Conservation (phyloP, 2,113 vertebrate genomes). For the Elgaria multicarinata region DNA sequence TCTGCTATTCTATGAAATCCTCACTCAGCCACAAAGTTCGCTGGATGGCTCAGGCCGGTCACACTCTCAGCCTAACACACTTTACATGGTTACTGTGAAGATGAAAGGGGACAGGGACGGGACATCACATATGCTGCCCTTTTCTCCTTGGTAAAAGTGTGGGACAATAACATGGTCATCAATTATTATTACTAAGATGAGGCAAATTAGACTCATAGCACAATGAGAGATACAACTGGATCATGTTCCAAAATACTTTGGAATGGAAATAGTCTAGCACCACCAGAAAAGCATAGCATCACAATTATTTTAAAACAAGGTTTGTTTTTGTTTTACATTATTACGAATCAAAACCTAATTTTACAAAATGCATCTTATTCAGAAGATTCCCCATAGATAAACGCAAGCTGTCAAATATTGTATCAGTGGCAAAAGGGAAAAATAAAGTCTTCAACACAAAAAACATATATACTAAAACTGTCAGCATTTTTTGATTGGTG, state of each 20-base stretch:
- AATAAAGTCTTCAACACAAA: constrained; percentile 50
- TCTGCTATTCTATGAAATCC: no score
- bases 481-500: constrained; percentile 53
- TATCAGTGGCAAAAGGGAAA: constrained; percentile 26
- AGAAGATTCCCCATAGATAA: constrained; percentile 48
- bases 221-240: constrained; percentile 47
- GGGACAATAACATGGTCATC: background rate
- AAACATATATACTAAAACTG: constrained; percentile 55
- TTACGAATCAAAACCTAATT: constrained; percentile 26
- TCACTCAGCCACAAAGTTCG: background rate
- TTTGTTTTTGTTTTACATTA: constrained; percentile 6
- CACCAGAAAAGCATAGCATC: constrained; percentile 37
- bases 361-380: constrained; percentile 47
- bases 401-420: constrained; percentile 53
- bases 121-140: no score
- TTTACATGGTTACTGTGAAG: background rate
- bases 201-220: constrained; percentile 52
- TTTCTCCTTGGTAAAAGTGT: background rate
- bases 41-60: background rate
- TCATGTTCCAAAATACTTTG: background rate
- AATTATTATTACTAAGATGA: background rate
- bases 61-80: background rate
- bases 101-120: background rate
- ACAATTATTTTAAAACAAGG: constrained; percentile 33
- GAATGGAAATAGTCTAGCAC: constrained; percentile 2